Conservation (phyloP, 2,113 vertebrate species). For the Colius striatus region DNA sequence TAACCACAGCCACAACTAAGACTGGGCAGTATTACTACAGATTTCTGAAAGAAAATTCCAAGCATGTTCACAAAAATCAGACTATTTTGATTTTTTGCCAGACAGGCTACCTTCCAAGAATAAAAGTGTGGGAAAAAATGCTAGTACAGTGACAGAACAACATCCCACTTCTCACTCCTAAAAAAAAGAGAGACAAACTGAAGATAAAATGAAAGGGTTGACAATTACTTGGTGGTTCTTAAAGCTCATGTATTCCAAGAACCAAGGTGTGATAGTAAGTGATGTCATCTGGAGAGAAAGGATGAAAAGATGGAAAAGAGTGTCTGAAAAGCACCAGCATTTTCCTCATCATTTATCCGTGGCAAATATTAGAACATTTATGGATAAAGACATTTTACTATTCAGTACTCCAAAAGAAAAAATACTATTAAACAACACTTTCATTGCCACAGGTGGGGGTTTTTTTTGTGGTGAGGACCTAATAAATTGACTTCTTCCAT, state of each 20-base stretch:
- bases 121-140: conserved; percentile 60
- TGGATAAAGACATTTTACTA: not conserved
- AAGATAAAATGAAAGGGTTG: conserved; percentile 48
- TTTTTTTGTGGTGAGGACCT: not conserved
- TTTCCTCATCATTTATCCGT: not conserved
- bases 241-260: not conserved
- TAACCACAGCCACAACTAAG: not conserved
- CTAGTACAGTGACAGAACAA: conserved; percentile 23
- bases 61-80: conserved; percentile 52
- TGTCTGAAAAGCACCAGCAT: not conserved
- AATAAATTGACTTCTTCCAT: not conserved
- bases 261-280: not conserved
- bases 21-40: not conserved
- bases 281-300: not conserved
- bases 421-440: not conserved
- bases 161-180: conserved; percentile 26
- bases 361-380: not conserved
- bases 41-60: conserved; percentile 52
- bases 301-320: not conserved
- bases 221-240: not conserved
- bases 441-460: not conserved
- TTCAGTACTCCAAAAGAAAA: not conserved
- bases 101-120: conserved; percentile 66
- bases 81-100: conserved; percentile 60
- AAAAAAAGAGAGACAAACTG: conserved; percentile 43